Evolutionary conservation across 2,797 vertebrate species (phyloP).

Genomic region (Macropus fuliginosus): DNA sequence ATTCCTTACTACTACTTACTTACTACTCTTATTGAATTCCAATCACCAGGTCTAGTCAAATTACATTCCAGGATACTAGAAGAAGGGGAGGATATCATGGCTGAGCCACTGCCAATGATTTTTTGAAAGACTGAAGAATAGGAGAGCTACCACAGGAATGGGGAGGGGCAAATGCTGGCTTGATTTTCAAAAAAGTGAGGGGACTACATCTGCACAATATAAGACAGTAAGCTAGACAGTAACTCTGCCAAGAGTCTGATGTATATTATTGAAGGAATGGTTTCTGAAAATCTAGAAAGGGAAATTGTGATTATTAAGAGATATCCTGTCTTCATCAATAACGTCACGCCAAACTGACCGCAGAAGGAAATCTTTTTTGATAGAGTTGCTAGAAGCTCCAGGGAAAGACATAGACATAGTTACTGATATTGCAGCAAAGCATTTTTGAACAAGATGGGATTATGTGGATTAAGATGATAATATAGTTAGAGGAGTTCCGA

Average conservation of each 20-base stretch:
- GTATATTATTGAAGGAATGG: background rate
- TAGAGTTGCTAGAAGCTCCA: background rate
- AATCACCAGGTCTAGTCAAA: background rate
- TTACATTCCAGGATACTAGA: background rate
- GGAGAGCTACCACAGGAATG: background rate
- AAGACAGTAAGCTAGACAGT: background rate
- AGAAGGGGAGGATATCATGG: background rate
- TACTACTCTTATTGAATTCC: background rate
- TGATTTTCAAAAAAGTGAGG: background rate
- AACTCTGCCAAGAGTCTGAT: background rate
- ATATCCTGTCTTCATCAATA: background rate
- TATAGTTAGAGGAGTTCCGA: background rate
- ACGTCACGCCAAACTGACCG: background rate
- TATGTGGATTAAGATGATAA: background rate
- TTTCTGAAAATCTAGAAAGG: background rate
- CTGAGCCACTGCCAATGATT: background rate
- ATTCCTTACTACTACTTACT: background rate
- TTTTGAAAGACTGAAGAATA: background rate
- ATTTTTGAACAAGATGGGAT: background rate
- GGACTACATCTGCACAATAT: background rate
- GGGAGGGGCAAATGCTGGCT: background rate
- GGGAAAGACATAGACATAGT: background rate
- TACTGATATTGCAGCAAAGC: background rate
- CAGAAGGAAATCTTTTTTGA: background rate
- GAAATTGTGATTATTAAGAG: background rate